phyloP scores from a whole-genome alignment of 1,140 invertebrate genomes.

The Heliothis virescens region DNA sequence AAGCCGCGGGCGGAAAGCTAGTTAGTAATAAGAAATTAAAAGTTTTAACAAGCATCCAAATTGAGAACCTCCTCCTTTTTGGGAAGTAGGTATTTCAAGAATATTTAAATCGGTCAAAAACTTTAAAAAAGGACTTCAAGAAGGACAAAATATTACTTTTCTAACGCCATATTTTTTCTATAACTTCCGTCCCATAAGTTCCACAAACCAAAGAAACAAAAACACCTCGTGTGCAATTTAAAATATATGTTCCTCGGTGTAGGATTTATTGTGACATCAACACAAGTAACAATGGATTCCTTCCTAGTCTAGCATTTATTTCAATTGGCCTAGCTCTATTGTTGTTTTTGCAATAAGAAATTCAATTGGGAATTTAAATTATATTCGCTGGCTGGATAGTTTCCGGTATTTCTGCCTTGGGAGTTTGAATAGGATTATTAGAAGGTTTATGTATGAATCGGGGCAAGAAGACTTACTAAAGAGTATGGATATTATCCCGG shows the following conservation, averaged over 20 bases:
- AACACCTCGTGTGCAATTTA: conserved; percentile 25
- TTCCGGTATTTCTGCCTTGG: background rate
- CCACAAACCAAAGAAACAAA: background rate
- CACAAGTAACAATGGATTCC: background rate
- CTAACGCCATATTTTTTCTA: background rate
- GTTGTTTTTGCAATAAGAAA: background rate
- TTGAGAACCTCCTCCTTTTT: too few species aligned
- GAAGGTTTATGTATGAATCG: background rate
- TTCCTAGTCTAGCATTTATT: conserved; percentile 9
- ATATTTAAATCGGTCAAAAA: too few species aligned
- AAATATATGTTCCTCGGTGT: background rate
- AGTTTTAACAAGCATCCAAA: too few species aligned
- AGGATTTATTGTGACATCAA: conserved; percentile 19
- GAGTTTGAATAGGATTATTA: background rate
- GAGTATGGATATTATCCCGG: too few species aligned
- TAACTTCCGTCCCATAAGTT: conserved; percentile 20
- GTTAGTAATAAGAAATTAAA: too few species aligned
- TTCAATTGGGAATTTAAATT: conserved; percentile 32
- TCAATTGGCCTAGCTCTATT: background rate
- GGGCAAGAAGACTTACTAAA: too few species aligned
- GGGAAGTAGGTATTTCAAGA: too few species aligned
- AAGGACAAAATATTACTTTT: background rate
- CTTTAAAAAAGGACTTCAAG: too few species aligned
- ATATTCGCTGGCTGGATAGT: background rate
- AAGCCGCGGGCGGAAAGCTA: too few species aligned